Evolutionary conservation across 2,113 vertebrate genomes (phyloP), one percentile per base, ranked within the genome.

Genomic region (Anser cygnoides): DNA sequence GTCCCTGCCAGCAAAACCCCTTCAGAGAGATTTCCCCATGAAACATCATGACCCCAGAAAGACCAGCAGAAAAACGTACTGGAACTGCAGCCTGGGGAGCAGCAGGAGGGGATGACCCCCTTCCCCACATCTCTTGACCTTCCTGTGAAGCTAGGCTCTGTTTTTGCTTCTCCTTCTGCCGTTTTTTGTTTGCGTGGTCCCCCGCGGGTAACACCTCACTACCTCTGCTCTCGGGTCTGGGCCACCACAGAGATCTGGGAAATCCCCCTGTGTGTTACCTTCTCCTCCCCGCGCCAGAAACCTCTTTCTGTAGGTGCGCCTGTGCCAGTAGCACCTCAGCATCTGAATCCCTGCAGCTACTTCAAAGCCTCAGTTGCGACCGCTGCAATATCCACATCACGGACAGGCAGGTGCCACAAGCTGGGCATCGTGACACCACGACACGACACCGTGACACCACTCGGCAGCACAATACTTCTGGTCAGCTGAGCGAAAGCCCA

Each of bases 1-100:
- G 46, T 22, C 74, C 46, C 57, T 1, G 1, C 16, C 65, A 87
- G n/a, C 3, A 5, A 86, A 7, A 0, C 2, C 13, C 28, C 25
- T 87, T 73, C 5, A 19, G 87, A 78, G 49, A 76, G 3, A 22
- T 2, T 3, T 68, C 9, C 26, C 54, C 12, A 4, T 11, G 6
- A 83, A 84, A 77, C 4, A 8, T 4, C 9, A 15, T 65, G 44
- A 35, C 50, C 78, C 37, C 55, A 80, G 68, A 25, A 37, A 92
- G 25, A 37, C 13, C 3, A 10, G 37, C 29, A 82, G 66, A 72
- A 82, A 87, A 67, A 6, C 15, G 13, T 2, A 29, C 50, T 71
- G 50, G 16, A 83, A 88, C 57, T 23, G 37, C 10, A 84, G 23
- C 17, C 37, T 59, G 61, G 29, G 49, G 26, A 61, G 21, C 39